phyloP scores from a whole-genome alignment of 2,113 vertebrate species.

The Anguilla rostrata region DNA sequence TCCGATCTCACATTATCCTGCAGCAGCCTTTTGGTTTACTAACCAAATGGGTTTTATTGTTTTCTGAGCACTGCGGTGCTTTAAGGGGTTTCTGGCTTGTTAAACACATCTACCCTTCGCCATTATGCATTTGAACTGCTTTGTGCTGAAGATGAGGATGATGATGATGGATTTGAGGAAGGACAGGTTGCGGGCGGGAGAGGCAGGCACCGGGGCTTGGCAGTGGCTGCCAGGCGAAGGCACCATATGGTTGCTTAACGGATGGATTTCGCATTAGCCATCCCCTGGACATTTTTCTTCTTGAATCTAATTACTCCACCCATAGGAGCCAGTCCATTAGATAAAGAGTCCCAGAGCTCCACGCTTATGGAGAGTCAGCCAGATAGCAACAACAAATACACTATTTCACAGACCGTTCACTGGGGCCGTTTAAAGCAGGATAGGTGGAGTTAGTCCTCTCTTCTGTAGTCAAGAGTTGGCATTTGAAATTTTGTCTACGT shows the following conservation, averaged over 20 bases:
- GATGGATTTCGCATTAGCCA: conserved; percentile 21
- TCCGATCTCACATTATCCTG: no score
- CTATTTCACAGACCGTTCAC: neutral
- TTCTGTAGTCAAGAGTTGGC: neutral
- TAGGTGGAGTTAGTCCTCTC: neutral
- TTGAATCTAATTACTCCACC: conserved; percentile 22
- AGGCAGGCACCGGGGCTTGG: neutral
- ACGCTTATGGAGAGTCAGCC: neutral
- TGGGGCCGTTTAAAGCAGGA: neutral
- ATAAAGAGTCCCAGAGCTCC: conserved; percentile 16
- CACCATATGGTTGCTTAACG: conserved; percentile 17
- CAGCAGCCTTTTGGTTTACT: no score
- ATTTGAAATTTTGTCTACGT: neutral
- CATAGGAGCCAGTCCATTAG: conserved; percentile 22
- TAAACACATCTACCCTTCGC: neutral
- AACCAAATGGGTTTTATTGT: no score
- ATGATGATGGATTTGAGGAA: neutral
- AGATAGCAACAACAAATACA: conserved; percentile 5
- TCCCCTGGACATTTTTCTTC: conserved; percentile 19
- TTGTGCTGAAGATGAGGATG: neutral
- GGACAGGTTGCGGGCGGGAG: neutral
- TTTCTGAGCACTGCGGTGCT: neutral
- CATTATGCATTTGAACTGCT: neutral
- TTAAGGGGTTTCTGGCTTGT: neutral
- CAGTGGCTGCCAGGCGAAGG: neutral